A percentile compares a stretch with the other conserved stretches of the same genome.
These are phyloP conservation scores for Megaustenia siamemsis DNA, from an alignment of 2,888 invertebrate species.

Conservation along the genomic window DNA sequence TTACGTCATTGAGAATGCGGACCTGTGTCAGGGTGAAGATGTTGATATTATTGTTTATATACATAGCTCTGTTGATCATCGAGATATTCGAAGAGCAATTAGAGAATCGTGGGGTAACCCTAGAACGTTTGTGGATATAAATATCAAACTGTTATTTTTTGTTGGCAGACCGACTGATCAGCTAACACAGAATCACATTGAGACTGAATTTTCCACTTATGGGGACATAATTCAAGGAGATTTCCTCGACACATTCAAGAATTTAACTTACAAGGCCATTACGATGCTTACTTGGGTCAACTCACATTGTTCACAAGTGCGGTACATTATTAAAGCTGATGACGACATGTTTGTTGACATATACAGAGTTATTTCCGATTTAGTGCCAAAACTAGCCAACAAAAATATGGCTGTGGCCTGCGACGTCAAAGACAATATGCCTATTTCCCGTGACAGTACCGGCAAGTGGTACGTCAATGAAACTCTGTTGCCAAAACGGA, in stretches of 20 bases:
- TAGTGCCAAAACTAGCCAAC: conserved; percentile 60
- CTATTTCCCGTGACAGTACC: conserved; percentile 62
- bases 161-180: conserved; percentile 62
- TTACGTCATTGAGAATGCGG: conserved; percentile 66
- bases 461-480: conserved; percentile 69
- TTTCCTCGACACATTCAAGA: conserved; percentile 69
- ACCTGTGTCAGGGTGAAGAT: conserved; percentile 62
- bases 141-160: conserved; percentile 66
- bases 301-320: conserved; percentile 65
- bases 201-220: conserved; percentile 66
- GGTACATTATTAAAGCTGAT: conserved; percentile 69
- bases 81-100: conserved; percentile 63
- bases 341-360: conserved; percentile 74
- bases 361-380: conserved; percentile 62
- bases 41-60: conserved; percentile 67
- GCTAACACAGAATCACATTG: conserved; percentile 61
- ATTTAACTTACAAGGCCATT: conserved; percentile 73
- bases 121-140: conserved; percentile 60
- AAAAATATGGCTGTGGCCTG: conserved; percentile 41
- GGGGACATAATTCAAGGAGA: conserved; percentile 73
- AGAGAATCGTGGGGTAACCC: conserved; percentile 71
- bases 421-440: conserved; percentile 59
- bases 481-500: conserved; percentile 61
- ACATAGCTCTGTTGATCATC: conserved; percentile 67
- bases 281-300: conserved; percentile 68